phyloP scores from a whole-genome alignment of 2,113 vertebrate genomes.

The Trematocara macrostoma region DNA sequence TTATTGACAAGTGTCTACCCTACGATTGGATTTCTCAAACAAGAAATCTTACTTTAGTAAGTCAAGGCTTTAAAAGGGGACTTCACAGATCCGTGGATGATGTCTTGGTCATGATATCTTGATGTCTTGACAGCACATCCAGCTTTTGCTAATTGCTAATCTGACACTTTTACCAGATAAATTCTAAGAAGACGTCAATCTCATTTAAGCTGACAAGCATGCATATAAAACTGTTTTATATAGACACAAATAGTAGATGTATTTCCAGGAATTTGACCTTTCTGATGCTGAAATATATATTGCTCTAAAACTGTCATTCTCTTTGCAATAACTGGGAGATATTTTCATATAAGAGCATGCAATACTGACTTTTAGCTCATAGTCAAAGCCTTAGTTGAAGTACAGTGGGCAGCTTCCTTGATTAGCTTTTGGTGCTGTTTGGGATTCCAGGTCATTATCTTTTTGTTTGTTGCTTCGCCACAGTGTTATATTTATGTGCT shows the following conservation, averaged over 20 bases:
- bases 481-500: not conserved
- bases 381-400: not conserved
- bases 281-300: not conserved
- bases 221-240: not conserved
- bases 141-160: not conserved
- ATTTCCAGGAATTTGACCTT: not conserved
- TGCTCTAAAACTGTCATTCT: not conserved
- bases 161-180: not conserved
- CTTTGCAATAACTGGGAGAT: not conserved
- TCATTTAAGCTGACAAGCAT: not conserved
- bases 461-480: not conserved
- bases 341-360: rapidly evolving
- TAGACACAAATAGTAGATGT: not conserved
- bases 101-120: not conserved
- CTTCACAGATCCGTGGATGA: not conserved
- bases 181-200: not conserved
- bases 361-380: not conserved
- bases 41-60: not conserved
- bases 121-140: not conserved
- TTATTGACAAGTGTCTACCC: not conserved
- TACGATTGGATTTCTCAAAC: not conserved
- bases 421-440: not conserved
- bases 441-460: not conserved
- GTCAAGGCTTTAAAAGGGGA: not conserved
- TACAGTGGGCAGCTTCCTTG: not conserved